A percentile compares a stretch with the other conserved stretches of the same genome.
Evolutionary conservation across 2,113 vertebrate species (phyloP).

Genomic region (Nothocercus nigrocapillus): DNA sequence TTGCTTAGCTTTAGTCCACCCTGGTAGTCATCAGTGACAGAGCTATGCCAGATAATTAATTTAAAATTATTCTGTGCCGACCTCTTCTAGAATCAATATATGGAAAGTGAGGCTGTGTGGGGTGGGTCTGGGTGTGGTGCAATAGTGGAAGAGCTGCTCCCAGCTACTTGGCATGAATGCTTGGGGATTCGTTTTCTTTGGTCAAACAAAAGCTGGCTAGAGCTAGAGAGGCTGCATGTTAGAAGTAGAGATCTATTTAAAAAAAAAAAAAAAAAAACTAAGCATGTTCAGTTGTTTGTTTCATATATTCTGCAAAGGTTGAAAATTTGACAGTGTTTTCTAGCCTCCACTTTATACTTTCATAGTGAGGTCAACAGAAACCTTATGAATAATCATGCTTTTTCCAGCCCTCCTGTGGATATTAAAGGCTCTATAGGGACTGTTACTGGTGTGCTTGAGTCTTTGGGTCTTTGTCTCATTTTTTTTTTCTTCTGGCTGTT

Average conservation of each 20-base stretch:
- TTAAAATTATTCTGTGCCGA: conserved; percentile 23
- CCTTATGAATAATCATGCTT: neutral
- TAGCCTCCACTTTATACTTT: neutral
- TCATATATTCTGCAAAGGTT: neutral
- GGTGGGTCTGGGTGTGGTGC: conserved; percentile 72
- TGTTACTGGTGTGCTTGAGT: neutral
- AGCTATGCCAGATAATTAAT: conserved; percentile 23
- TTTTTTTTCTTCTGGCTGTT: neutral
- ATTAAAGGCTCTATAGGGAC: neutral
- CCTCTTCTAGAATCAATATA: conserved; percentile 21
- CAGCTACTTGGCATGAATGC: conserved; percentile 47
- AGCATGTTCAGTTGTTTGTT: neutral
- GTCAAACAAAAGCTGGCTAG: conserved; percentile 49
- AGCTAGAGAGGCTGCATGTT: neutral
- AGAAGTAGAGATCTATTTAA: neutral
- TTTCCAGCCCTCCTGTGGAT: neutral
- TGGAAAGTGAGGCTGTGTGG: conserved; percentile 62
- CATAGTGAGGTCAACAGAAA: neutral
- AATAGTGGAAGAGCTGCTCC: conserved; percentile 63
- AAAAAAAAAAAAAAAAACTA: neutral
- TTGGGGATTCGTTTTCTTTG: conserved; percentile 58
- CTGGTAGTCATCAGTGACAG: conserved; percentile 40
- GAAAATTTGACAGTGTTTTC: neutral
- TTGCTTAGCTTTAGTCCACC: conserved; percentile 29
- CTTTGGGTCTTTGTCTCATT: neutral